Evolutionary conservation across 2,113 vertebrate species (phyloP), one percentile per base, ranked within the genome.

Genomic region (Lasiurus cinereus): DNA sequence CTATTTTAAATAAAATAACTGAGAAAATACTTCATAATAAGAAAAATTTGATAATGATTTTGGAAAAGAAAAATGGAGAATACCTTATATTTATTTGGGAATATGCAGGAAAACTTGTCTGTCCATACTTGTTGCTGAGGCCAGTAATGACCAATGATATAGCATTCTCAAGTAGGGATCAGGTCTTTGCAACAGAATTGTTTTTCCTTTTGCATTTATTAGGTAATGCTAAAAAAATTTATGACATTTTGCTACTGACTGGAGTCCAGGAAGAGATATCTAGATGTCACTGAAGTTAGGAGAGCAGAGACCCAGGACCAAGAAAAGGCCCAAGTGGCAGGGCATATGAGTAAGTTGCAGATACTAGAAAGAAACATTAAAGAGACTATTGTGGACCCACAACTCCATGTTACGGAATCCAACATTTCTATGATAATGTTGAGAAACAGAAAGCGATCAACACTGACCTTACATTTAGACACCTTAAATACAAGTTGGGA

Each of bases 171-270:
- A 77, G 7, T 56, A 85, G 43, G 21, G 2, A 74, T 50, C 1
- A 29, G 27, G 2, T 85, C 39, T 91, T 92, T 90, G 15, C 12
- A 36, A 87, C 8, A 80, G 56, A 79, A 84, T 50, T 52, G 39
- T 22, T 85, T 93, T 91, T 90, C 5, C 33, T 93, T 95, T 93
- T 88, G 29, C 15, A 64, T 69, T 95, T 73, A 82, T n/a, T 97
- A 48, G n/a, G 24, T 36, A 73, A 86, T 31, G 5, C 22, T 83
- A 43, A 64, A 92, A 62, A 78, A 11, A 54, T 88, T 66, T 27
- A 33, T 66, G 39, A 66, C 50, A 54, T 80, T 97, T 97, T 96
- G 62, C n/a, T 88, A 22, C 36, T 83, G 31, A 83, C 22, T 88
- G 3, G 21, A 64, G 31, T n/a, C 80, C 48, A 91, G 24, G 43